phyloP scores from a whole-genome alignment of 2,888 invertebrate species.

The Erpobdella octoculata region DNA sequence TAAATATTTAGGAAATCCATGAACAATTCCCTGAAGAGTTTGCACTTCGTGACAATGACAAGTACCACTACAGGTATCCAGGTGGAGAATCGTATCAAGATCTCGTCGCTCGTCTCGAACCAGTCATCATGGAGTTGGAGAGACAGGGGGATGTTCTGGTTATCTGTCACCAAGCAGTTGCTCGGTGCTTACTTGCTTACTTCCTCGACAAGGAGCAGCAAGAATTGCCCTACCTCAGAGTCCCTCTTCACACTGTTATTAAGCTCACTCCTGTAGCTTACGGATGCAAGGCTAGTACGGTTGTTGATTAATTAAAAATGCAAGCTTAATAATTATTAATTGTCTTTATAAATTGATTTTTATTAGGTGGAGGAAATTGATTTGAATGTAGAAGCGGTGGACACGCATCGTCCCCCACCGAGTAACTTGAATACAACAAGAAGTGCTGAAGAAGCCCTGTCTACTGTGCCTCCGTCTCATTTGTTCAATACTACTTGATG shows the following conservation, averaged over 20 bases:
- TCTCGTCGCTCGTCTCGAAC: conserved; percentile 77
- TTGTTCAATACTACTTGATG: background rate
- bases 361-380: conserved; percentile 71
- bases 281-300: conserved; percentile 58
- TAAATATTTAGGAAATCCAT: conserved; percentile 67
- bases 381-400: conserved; percentile 79
- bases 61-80: conserved; percentile 60
- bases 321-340: background rate
- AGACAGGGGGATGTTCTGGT: conserved; percentile 57
- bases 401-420: conserved; percentile 62
- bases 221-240: conserved; percentile 55
- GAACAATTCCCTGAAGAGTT: conserved; percentile 83
- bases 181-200: conserved; percentile 81
- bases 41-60: conserved; percentile 82
- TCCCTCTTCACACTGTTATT: conserved; percentile 71
- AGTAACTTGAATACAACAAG: conserved; percentile 6
- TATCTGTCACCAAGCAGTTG: conserved; percentile 68
- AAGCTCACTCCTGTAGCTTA: conserved; percentile 81
- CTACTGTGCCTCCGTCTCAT: conserved; percentile 24
- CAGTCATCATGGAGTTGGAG: conserved; percentile 82
- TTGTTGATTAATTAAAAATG: no score
- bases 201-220: conserved; percentile 65
- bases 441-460: conserved; percentile 24
- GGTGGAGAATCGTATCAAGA: conserved; percentile 64
- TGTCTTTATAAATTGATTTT: background rate